A percentile compares a stretch with the other conserved stretches of the same genome.
Evolutionary conservation across 2,113 vertebrate species (phyloP).

Genomic region (Nicator chloris): DNA sequence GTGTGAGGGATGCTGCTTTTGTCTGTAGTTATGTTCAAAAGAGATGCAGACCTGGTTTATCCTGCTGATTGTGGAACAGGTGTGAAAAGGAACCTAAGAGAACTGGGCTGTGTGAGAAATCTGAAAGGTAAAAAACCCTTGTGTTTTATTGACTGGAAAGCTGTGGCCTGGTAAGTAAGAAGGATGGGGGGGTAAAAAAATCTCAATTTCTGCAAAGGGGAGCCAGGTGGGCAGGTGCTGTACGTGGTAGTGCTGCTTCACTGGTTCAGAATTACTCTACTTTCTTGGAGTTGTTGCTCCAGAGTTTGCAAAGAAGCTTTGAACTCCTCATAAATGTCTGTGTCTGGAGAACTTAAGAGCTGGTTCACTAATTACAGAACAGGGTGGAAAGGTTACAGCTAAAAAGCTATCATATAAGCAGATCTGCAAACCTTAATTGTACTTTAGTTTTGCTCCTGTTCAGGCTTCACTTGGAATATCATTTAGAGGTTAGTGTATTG

Average conservation of each 20-base stretch:
- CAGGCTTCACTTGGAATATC: neutral
- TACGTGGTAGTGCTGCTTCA: neutral
- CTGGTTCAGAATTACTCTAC: neutral
- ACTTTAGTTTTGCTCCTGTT: neutral
- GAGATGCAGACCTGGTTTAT: fast-evolving
- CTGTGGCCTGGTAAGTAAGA: neutral
- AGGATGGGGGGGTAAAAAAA: fast-evolving
- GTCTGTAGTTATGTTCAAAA: fast-evolving
- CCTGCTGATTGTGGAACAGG: neutral
- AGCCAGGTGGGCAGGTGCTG: neutral
- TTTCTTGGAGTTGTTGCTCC: neutral
- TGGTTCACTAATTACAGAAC: neutral
- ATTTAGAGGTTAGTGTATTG: conserved; percentile 20
- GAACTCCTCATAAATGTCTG: neutral
- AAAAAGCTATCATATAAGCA: neutral
- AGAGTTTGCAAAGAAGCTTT: neutral
- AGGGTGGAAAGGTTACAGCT: neutral
- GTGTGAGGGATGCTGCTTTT: neutral
- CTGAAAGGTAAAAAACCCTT: neutral
- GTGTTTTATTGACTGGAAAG: neutral
- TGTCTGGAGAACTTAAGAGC: neutral
- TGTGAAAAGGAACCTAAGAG: fast-evolving
- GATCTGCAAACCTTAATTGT: conserved; percentile 17
- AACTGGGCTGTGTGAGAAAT: neutral
- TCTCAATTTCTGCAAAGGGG: fast-evolving